Base-by-base conservation (phyloP, 1,140 invertebrate genomes). In the Drosophila eugracilis region DNA sequence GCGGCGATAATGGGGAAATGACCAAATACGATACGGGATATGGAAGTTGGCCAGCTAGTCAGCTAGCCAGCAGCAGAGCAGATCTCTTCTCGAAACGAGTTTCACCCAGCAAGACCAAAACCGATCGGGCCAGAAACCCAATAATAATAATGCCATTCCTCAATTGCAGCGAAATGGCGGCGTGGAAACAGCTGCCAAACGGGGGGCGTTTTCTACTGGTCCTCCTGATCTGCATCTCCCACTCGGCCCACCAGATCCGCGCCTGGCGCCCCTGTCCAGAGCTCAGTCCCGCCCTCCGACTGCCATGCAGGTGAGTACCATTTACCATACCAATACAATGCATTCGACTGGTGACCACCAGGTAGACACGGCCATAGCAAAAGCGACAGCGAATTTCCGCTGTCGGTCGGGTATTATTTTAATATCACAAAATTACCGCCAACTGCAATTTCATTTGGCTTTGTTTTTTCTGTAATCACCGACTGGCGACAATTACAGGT, bases 261-360 rank as follows among this genome's bases (percentile, higher is more conserved):
- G 90, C 89, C 48, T 92, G 91, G 91, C 78, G 89, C 32, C 90
- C 91, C 71, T 92, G 91, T 79, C 85, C 90, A 65, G 91, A 92
- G 77, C 79, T 92, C 30, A 91, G 90, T 85, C 83, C 91, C 59
- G 85, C 83, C 36, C 74, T 92, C 47, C 76, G 91, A 37, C 62
- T 91, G 57, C 91, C 91, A 63, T 92, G 91, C 90, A 89, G 89
- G 90, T 91, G 62, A 90, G 83, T 34, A 4, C n/a, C n/a, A 14
- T 34, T n/a, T n/a, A 17, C 36, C 36, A 37, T 15, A 37, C 6
- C 6, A 4, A 4, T 37, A 1, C 15, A 14, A 39, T 19, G 15
- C 36, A 39, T 4, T 39, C 9, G 30, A 21, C 22, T 26, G 28
- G n/a, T 42, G 17, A 32, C 15, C n/a, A n/a, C n/a, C n/a, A n/a